A percentile compares a stretch with the other conserved stretches of the same genome.
Conservation (phyloP, 2,888 invertebrate genomes). For the Limnephilus rhombicus region DNA sequence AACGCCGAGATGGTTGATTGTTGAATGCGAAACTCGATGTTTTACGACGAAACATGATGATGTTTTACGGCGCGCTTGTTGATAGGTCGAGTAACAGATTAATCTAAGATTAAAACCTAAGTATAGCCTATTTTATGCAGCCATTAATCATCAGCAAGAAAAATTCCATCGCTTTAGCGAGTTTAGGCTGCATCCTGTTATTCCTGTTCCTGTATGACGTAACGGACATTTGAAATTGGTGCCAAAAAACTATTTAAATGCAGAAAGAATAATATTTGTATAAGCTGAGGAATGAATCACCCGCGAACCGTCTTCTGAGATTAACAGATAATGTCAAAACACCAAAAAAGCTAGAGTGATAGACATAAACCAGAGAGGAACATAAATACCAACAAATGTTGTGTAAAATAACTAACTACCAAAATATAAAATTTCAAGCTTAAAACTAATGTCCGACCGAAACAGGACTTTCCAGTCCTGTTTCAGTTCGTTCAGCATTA, state of each 20-base stretch:
- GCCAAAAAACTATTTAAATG: slow-evolving; percentile 1
- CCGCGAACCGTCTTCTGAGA: neutral
- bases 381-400: neutral
- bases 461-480: too few species aligned
- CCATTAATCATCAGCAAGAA: neutral
- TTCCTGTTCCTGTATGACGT: slow-evolving; percentile 1
- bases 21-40: neutral
- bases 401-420: neutral
- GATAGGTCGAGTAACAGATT: neutral
- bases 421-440: too few species aligned
- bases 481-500: too few species aligned
- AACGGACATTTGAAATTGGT: neutral
- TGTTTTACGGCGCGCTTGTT: neutral
- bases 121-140: neutral
- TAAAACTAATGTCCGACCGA: too few species aligned
- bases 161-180: neutral
- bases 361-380: too few species aligned
- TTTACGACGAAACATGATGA: neutral
- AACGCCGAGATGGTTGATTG: neutral
- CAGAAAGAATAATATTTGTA: neutral
- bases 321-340: neutral
- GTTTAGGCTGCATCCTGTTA: neutral
- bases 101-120: neutral
- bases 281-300: neutral
- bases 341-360: neutral